Evolutionary conservation across 2,888 invertebrate species (phyloP).

Genomic region (Penaeus monodon): DNA sequence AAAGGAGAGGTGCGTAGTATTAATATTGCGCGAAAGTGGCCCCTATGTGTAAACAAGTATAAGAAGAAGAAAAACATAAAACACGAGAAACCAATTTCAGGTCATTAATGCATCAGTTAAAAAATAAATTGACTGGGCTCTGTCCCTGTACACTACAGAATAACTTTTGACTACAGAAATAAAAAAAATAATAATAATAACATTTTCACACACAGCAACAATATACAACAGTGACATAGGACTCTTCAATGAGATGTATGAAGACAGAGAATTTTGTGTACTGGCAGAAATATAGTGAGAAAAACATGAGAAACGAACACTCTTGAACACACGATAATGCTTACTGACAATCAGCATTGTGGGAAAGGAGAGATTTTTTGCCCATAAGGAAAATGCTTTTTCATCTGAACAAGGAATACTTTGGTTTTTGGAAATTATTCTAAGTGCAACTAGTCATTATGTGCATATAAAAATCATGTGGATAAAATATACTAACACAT

Average conservation of each 20-base stretch:
- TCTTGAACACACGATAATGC: background rate
- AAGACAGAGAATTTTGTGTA: background rate
- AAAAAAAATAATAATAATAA: conserved; percentile 14
- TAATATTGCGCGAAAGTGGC: conserved; percentile 18
- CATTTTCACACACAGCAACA: conserved; percentile 35
- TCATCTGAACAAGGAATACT: background rate
- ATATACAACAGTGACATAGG: conserved; percentile 8
- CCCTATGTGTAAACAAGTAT: conserved; percentile 18
- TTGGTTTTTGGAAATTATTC: background rate
- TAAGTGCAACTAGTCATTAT: background rate
- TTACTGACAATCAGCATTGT: no score
- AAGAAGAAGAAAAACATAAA: conserved; percentile 4
- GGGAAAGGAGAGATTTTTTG: no score
- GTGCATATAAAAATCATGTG: no score
- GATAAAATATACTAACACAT: no score
- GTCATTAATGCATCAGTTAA: conserved; percentile 26
- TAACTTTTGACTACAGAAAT: conserved; percentile 25
- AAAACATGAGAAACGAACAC: background rate
- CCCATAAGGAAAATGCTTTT: background rate
- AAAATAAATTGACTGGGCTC: conserved; percentile 29
- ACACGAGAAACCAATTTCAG: background rate
- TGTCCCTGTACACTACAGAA: conserved; percentile 26
- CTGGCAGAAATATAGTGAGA: conserved; percentile 17
- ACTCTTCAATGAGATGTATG: background rate
- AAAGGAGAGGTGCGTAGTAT: no score